Percentiles rank a stretch among this genome's conserved stretches.
These are phyloP conservation scores for Ectropis crepuscularia DNA, from an alignment of 2,888 invertebrate genomes.

Conservation along the genomic window DNA sequence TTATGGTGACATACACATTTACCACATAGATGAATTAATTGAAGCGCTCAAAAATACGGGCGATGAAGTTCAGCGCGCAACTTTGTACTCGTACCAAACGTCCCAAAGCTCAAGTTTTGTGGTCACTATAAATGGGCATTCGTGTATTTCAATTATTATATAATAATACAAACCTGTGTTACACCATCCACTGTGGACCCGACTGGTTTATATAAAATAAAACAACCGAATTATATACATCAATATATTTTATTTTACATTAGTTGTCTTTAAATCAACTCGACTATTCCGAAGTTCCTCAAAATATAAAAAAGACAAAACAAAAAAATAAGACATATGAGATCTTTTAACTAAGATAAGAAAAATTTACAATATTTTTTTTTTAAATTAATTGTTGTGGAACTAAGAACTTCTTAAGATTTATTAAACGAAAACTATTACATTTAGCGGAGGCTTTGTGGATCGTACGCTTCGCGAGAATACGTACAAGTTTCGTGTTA, in stretches of 20 bases:
- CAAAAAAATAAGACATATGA: constrained; percentile 83
- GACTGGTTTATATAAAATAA: constrained; percentile 53
- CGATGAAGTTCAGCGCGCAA: too few species aligned
- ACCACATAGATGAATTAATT: too few species aligned
- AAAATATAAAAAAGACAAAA: constrained; percentile 85
- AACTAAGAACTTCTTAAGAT: constrained; percentile 79
- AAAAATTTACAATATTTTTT: constrained; percentile 79
- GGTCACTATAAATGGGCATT: too few species aligned
- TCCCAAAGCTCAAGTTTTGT: too few species aligned
- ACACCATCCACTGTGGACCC: constrained; percentile 18
- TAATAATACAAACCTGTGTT: too few species aligned
- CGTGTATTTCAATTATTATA: too few species aligned
- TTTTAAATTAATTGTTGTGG: constrained; percentile 75
- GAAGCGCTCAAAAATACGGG: too few species aligned
- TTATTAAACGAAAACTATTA: constrained; percentile 67
- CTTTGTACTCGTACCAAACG: too few species aligned
- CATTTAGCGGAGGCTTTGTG: constrained; percentile 65
- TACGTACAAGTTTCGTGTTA: constrained; percentile 1
- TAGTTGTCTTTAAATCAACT: constrained; percentile 85
- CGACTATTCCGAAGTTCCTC: constrained; percentile 83
- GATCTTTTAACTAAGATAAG: constrained; percentile 85
- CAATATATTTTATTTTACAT: constrained; percentile 85
- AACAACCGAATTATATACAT: constrained; percentile 73
- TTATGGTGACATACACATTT: too few species aligned
- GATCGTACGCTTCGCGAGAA: constrained; percentile 38